phyloP scores from a whole-genome alignment of 2,888 invertebrate species.

The Elmis aenea region DNA sequence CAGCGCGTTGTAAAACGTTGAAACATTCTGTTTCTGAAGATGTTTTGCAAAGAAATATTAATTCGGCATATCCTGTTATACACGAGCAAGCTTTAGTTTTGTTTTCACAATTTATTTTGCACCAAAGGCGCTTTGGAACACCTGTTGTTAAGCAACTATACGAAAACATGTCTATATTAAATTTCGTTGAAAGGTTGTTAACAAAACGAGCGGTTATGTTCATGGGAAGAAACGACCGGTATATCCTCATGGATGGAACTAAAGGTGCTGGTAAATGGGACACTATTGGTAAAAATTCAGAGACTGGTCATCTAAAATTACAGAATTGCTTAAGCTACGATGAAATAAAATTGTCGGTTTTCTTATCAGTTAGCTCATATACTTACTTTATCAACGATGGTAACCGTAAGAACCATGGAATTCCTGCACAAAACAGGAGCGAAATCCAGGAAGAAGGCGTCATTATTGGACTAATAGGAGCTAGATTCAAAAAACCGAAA shows the following conservation, averaged over 20 bases:
- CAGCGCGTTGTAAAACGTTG: conserved; percentile 34
- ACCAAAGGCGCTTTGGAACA: conserved; percentile 48
- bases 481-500: conserved; percentile 46
- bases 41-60: conserved; percentile 44
- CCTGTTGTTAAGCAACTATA: conserved; percentile 39
- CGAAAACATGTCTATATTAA: conserved; percentile 44
- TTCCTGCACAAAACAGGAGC: conserved; percentile 38
- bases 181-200: conserved; percentile 52
- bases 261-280: conserved; percentile 51
- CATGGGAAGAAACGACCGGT: conserved; percentile 30
- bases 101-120: conserved; percentile 60
- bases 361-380: conserved; percentile 53
- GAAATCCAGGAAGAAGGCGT: conserved; percentile 49
- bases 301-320: conserved; percentile 48
- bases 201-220: conserved; percentile 52
- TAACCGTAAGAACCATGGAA: conserved; percentile 51
- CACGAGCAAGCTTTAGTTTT: conserved; percentile 61
- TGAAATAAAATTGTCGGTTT: conserved; percentile 55
- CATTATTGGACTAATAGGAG: conserved; percentile 48
- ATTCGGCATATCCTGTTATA: conserved; percentile 62
- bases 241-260: conserved; percentile 37
- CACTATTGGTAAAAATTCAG: conserved; percentile 48
- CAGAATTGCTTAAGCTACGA: conserved; percentile 54
- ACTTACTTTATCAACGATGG: conserved; percentile 56
- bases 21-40: conserved; percentile 20